Base-by-base conservation (phyloP, 2,113 vertebrate genomes). In the Phaethon lepturus region DNA sequence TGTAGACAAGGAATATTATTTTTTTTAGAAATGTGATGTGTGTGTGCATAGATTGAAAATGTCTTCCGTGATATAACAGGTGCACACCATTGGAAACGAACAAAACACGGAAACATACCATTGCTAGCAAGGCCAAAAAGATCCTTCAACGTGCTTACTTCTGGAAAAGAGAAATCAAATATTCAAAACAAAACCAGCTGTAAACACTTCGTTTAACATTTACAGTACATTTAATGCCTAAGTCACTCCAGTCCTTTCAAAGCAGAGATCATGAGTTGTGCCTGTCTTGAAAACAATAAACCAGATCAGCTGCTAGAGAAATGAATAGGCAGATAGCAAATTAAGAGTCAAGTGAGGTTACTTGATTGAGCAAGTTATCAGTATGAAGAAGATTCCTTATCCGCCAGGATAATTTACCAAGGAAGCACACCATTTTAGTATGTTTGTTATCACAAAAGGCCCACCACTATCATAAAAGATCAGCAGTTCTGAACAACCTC, bases 101-200 rank as follows among this genome's bases (percentile, higher is more conserved):
- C 13, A 76, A 88, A 93, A 58, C 19, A 56, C 33, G 25, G 60
- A 47, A 40, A 98, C 99, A 62, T 98, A 99, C 99, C 99, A 38
- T 99, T 99, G 88, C 98, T 99, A 96, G 99, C 99, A 28, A 99
- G 99, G 93, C 98, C 98, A 73, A 99, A 99, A 84, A 99, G 99
- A 97, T 99, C 99, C 98, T 99, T 99, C 96, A 99, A 85, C 2
- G 99, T 99, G 98, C 99, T 99, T 67, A 99, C 99, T 98, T 99
- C 99, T 99, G 98, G 60, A 98, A 96, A 97, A 97, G 35, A 97
- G 97, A 98, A 92, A 93, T 58, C 26, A 81, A 91, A 96, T 33
- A 92, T 49, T 94, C 45, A 11, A 69, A 94, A 50, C 95, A 50
- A 87, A 86, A 84, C 3, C 75, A 67, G 60, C 53, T 92, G 60